These are phyloP conservation scores for Lysandra bellargus DNA, from an alignment of 2,888 invertebrate genomes.

Conservation along the genomic window DNA sequence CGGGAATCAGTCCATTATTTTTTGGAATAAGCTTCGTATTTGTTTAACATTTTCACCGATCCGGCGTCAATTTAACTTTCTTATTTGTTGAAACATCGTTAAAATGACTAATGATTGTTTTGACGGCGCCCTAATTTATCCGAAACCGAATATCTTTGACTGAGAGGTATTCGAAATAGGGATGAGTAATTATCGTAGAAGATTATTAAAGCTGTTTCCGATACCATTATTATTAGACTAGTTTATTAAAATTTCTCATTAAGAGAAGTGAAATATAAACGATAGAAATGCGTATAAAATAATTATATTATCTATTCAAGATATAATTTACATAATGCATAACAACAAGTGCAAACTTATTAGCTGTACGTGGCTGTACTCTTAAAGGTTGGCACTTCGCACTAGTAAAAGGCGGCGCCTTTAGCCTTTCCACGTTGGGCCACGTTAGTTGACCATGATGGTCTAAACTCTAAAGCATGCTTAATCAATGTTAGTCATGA, in stretches of 20 bases:
- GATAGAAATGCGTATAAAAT: neutral
- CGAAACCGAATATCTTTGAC: slow-evolving; percentile 61
- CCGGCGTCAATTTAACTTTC: neutral
- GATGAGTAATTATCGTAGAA: neutral
- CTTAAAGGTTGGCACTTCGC: too few relatives aligned
- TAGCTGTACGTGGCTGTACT: too few relatives aligned
- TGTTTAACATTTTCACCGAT: neutral
- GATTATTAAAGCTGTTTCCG: slow-evolving; percentile 4
- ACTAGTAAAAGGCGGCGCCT: too few relatives aligned
- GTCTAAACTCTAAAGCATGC: too few relatives aligned
- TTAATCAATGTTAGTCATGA: too few relatives aligned
- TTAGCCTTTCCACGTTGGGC: neutral
- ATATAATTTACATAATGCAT: too few relatives aligned
- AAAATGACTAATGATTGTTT: slow-evolving; percentile 58
- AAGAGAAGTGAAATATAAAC: neutral
- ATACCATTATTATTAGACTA: neutral
- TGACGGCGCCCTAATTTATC: slow-evolving; percentile 53
- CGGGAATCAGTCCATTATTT: neutral
- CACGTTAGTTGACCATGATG: neutral
- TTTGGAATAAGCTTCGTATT: neutral
- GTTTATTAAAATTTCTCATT: slow-evolving; percentile 1
- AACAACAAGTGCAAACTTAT: too few relatives aligned
- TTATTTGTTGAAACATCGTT: slow-evolving; percentile 20
- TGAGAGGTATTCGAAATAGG: slow-evolving; percentile 40
- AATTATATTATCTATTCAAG: too few relatives aligned